Conservation (phyloP, 2,113 vertebrate genomes). For the Malurus melanocephalus region DNA sequence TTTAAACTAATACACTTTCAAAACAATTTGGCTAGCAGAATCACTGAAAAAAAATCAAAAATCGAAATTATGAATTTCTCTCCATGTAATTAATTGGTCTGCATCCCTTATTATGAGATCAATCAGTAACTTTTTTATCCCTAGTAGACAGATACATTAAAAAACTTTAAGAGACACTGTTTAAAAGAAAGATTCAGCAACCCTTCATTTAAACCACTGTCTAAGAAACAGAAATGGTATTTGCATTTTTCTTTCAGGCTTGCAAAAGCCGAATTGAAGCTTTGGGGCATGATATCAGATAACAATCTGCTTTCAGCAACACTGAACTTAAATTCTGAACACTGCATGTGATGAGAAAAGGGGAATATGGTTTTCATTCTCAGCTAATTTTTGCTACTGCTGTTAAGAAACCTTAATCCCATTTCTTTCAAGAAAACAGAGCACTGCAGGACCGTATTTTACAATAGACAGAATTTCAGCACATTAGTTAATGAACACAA, state of each 20-base stretch:
- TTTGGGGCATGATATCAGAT: background rate
- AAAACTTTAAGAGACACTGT: background rate
- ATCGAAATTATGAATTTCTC: background rate
- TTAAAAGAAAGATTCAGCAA: background rate
- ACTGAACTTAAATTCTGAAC: background rate
- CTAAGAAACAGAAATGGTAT: background rate
- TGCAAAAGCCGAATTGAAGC: background rate
- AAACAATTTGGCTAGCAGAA: background rate
- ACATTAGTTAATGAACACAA: background rate
- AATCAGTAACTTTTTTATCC: background rate
- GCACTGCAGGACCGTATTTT: background rate
- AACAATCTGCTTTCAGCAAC: background rate
- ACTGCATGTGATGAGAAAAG: background rate
- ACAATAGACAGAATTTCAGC: background rate
- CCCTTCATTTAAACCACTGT: background rate
- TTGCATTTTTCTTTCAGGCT: background rate
- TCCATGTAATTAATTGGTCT: background rate
- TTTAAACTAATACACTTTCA: background rate
- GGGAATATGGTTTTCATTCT: background rate
- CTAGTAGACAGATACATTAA: background rate
- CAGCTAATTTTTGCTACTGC: background rate
- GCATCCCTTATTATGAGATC: background rate
- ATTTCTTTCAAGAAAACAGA: background rate
- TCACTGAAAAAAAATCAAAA: background rate
- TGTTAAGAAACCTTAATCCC: background rate